A percentile compares a stretch with the other conserved stretches of the same genome.
Conservation (phyloP, 2,113 vertebrate genomes). For the Vombatus ursinus region DNA sequence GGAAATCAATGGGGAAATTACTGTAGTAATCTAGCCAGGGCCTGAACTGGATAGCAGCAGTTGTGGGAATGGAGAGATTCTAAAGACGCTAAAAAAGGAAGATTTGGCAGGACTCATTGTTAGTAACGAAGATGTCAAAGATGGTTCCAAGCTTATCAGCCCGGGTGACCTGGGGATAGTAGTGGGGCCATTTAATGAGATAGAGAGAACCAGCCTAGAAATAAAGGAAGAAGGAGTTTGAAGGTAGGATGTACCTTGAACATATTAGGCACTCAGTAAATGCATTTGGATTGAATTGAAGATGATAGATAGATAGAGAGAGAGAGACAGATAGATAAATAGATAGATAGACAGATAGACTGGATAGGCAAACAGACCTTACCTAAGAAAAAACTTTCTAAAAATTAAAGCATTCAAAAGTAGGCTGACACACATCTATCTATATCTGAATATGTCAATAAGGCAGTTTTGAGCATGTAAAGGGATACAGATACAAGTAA, state of each 20-base stretch:
- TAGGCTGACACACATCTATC: background rate
- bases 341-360: no score
- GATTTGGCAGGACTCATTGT: background rate
- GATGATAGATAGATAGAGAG: background rate
- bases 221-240: background rate
- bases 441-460: background rate
- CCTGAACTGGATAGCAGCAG: background rate
- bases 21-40: background rate
- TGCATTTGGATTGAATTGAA: background rate
- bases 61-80: background rate
- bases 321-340: no score
- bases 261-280: background rate
- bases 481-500: background rate
- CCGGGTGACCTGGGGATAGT: background rate
- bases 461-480: background rate
- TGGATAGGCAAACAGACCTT: background rate
- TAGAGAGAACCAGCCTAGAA: background rate
- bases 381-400: background rate
- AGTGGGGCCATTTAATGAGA: background rate
- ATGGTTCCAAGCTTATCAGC: background rate
- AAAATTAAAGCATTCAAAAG: background rate
- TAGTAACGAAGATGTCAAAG: background rate
- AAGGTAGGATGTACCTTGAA: background rate
- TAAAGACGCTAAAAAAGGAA: background rate
- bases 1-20: background rate